Evolutionary conservation across 1,140 invertebrate genomes (phyloP).

Genomic region (Drosophila pallidifrons): DNA sequence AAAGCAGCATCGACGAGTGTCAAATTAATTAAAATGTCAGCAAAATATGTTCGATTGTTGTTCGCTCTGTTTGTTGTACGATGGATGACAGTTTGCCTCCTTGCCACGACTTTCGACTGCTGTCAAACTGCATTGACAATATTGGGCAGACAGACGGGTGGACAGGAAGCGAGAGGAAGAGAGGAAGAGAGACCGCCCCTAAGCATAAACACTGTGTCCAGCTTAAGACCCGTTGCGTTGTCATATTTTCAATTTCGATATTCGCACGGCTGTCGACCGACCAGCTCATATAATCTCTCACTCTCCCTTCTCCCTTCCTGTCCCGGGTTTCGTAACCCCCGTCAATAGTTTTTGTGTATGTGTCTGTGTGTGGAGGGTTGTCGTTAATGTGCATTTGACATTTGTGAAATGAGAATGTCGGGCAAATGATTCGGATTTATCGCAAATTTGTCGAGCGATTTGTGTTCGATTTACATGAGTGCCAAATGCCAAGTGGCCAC

Average conservation of each 20-base stretch:
- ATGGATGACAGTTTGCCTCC: slow-evolving; percentile 55
- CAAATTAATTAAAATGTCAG: slow-evolving; percentile 85
- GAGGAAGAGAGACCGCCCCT: slow-evolving; percentile 43
- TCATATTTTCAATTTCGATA: slow-evolving; percentile 81
- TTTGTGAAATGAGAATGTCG: slow-evolving; percentile 79
- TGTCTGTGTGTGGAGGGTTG: slow-evolving; percentile 21
- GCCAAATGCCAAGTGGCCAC: slow-evolving; percentile 79
- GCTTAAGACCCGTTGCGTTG: slow-evolving; percentile 63
- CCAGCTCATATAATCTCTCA: slow-evolving; percentile 29
- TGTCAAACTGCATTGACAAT: slow-evolving; percentile 74
- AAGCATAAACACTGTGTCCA: slow-evolving; percentile 26
- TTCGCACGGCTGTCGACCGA: slow-evolving; percentile 61
- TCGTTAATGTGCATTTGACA: slow-evolving; percentile 80
- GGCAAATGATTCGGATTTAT: slow-evolving; percentile 81
- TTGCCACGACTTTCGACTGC: slow-evolving; percentile 36
- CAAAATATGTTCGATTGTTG: slow-evolving; percentile 83
- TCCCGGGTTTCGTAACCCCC: slow-evolving; percentile 40
- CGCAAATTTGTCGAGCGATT: slow-evolving; percentile 79
- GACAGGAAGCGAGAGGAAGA: slow-evolving; percentile 31
- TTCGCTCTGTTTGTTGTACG: slow-evolving; percentile 37
- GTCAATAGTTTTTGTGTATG: slow-evolving; percentile 50
- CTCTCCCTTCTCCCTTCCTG: slow-evolving; percentile 12
- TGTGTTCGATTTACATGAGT: slow-evolving; percentile 78
- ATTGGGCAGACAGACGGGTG: slow-evolving; percentile 47
- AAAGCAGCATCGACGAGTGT: slow-evolving; percentile 54